These are phyloP conservation scores for Trissolcus basalis DNA, from an alignment of 1,140 invertebrate genomes.

Conservation along the genomic window DNA sequence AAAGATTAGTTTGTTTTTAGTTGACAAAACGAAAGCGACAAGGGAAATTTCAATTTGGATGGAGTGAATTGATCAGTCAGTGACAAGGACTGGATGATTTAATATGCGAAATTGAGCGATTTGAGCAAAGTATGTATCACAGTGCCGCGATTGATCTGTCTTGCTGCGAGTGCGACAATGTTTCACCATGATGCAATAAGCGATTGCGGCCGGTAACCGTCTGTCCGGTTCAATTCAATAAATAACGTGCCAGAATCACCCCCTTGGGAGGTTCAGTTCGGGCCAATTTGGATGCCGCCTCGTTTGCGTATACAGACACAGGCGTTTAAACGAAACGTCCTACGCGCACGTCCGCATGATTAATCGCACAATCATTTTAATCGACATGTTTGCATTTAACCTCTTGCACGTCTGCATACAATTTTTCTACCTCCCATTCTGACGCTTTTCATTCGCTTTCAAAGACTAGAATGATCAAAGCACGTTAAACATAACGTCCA, in stretches of 20 bases:
- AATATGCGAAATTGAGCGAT: neutral
- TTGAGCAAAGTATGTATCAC: neutral
- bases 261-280: constrained; percentile 40
- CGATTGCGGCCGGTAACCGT: constrained; percentile 54
- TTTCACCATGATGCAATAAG: constrained; percentile 60
- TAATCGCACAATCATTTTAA: constrained; percentile 38
- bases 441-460: constrained; percentile 10
- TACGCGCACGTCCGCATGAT: constrained; percentile 45
- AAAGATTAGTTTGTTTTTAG: too few species aligned
- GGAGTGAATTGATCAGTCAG: neutral
- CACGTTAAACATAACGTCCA: too few species aligned
- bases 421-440: constrained; percentile 6
- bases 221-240: constrained; percentile 61
- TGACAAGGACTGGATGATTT: neutral
- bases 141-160: constrained; percentile 1
- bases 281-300: constrained; percentile 55
- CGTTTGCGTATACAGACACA: constrained; percentile 36
- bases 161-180: constrained; percentile 44
- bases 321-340: constrained; percentile 43
- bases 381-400: constrained; percentile 32
- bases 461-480: neutral
- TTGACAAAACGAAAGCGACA: too few species aligned
- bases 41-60: neutral
- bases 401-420: constrained; percentile 3
- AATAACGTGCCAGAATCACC: constrained; percentile 55